Conservation (phyloP, 2,113 vertebrate genomes). For the Cygnus atratus region DNA sequence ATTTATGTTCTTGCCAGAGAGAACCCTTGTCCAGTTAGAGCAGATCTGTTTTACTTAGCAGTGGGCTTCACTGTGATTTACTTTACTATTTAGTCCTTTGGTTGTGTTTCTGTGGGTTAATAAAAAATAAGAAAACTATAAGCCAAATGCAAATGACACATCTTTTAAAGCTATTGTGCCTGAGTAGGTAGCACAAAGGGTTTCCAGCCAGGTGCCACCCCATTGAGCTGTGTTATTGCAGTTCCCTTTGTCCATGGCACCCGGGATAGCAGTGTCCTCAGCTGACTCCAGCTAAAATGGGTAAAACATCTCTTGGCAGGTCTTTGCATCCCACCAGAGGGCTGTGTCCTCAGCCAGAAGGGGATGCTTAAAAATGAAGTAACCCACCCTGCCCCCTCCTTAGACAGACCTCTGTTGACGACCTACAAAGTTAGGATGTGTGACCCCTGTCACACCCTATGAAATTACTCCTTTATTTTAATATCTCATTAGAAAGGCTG, state of each 20-base stretch:
- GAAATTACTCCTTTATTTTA: not conserved
- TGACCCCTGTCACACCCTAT: not conserved
- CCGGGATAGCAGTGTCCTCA: not conserved
- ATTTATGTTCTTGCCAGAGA: not conserved
- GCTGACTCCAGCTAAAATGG: slow-evolving; percentile 33
- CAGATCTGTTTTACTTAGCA: not conserved
- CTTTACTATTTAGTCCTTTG: not conserved
- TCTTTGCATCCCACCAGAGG: not conserved
- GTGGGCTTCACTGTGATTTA: not conserved
- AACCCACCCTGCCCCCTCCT: not conserved
- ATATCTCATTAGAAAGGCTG: not conserved
- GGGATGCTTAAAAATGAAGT: not conserved
- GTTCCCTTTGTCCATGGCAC: not conserved
- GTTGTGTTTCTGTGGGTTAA: not conserved
- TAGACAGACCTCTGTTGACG: not conserved
- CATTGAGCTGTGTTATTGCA: not conserved
- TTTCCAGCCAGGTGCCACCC: slow-evolving; percentile 1
- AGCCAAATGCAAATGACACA: not conserved
- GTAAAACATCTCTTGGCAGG: slow-evolving; percentile 22
- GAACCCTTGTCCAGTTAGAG: not conserved
- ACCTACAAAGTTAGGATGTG: not conserved
- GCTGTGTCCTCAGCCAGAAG: not conserved
- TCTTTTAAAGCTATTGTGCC: not conserved
- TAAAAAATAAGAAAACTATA: not conserved
- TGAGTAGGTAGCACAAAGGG: slow-evolving; percentile 42